Conservation (phyloP, 2,888 invertebrate genomes). For the Meganola albula region DNA sequence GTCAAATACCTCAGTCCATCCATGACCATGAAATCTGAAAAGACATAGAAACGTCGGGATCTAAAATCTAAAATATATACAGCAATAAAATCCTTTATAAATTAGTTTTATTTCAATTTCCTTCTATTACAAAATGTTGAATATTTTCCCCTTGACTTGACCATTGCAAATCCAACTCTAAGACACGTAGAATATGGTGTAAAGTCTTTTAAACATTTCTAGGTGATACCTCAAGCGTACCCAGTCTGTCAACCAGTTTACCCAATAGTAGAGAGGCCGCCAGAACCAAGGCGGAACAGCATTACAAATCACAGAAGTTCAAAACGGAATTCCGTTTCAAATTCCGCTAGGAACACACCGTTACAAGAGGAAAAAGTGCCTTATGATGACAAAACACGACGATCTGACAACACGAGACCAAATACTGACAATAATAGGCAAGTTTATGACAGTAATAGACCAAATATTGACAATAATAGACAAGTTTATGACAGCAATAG, state of each 20-base stretch:
- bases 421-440: not conserved
- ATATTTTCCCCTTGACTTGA: not conserved
- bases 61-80: too few species aligned
- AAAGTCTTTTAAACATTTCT: conserved; percentile 3
- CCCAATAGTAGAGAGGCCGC: conserved; percentile 34
- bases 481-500: not conserved
- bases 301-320: conserved; percentile 18
- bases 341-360: conserved; percentile 39
- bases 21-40: too few species aligned
- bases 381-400: conserved; percentile 21
- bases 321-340: conserved; percentile 31
- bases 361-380: conserved; percentile 30
- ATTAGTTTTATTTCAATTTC: too few species aligned
- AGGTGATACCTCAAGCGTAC: conserved; percentile 55
- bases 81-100: too few species aligned
- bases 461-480: not conserved
- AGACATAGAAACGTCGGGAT: too few species aligned
- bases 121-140: not conserved
- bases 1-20: too few species aligned
- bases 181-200: too few species aligned
- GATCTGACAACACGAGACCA: not conserved
- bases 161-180: too few species aligned
- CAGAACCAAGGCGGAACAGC: conserved; percentile 18
- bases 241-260: conserved; percentile 48
- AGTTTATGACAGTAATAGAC: not conserved